These are phyloP conservation scores for Drosophila sordidula DNA, from an alignment of 2,888 invertebrate species.

Conservation along the genomic window DNA sequence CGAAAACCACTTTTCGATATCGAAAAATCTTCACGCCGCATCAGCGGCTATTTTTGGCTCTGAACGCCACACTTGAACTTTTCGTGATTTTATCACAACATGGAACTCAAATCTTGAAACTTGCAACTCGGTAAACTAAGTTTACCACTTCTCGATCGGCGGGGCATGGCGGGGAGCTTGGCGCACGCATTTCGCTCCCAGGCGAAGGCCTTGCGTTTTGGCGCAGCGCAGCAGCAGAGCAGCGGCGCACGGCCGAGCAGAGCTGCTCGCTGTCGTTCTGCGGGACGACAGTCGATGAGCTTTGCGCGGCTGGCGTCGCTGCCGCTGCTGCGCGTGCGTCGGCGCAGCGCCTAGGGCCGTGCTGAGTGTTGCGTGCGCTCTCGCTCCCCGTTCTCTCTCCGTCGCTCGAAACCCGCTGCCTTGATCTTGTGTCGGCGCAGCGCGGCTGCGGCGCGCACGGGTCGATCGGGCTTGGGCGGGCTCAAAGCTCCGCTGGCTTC, in stretches of 20 bases:
- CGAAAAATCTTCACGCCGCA: constrained; percentile 39
- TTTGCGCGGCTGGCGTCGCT: constrained; percentile 6
- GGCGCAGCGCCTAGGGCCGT: constrained; percentile 18
- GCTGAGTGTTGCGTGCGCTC: constrained; percentile 47
- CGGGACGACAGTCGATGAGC: constrained; percentile 10
- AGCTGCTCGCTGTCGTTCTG: constrained; percentile 14
- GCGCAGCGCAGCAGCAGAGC: constrained; percentile 5
- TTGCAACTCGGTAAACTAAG: constrained; percentile 14
- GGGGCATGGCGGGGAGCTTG: constrained; percentile 2
- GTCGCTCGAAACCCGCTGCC: constrained; percentile 59
- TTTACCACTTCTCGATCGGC: constrained; percentile 24
- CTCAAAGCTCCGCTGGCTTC: constrained; percentile 11
- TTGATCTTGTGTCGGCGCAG: constrained; percentile 56
- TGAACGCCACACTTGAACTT: constrained; percentile 50
- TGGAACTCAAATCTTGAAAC: neutral
- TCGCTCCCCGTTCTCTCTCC: neutral
- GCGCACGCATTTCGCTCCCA: constrained; percentile 49
- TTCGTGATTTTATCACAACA: constrained; percentile 11
- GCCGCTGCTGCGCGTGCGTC: constrained; percentile 7
- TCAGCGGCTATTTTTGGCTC: constrained; percentile 40
- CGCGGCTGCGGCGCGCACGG: constrained; percentile 16
- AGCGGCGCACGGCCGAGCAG: neutral
- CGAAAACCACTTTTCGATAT: constrained; percentile 19
- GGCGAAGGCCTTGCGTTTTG: constrained; percentile 13
- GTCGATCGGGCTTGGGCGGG: constrained; percentile 8